Evolutionary conservation across 1,140 invertebrate genomes (phyloP), one percentile per base, ranked within the genome.

Genomic region (Subanguina moxae): DNA sequence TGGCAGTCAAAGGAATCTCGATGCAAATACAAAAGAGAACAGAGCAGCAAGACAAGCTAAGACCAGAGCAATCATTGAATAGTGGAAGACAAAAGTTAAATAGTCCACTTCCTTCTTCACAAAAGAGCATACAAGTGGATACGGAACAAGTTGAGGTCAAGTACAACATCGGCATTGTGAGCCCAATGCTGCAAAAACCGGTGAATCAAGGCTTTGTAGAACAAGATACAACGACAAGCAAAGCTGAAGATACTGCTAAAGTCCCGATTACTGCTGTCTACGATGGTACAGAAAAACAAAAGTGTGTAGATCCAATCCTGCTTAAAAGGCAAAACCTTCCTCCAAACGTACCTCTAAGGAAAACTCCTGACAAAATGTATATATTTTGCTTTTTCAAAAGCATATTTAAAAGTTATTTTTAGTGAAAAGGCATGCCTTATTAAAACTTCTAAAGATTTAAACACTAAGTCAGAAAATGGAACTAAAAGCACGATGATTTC

Each of bases 111-210:
- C 3, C 3, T 25, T 5, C 48, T 25, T 3, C n/a, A 3, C 48
- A 52, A 5, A 15, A 3, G n/a, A 52, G n/a, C 48, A 21, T 15
- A 52, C 23, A 52, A 38, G 32, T 56, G 13, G 21, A 56, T 13
- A 13, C 21, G 13, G 21, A 23, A 23, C 52, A 56, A 56, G 13
- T 23, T 3, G 21, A 23, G 28, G 13, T 13, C 52, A 28, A 28
- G 21, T 23, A 5, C 3, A 30, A 25, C 3, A 28, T 61, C 13
- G 58, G 58, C 1, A 61, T 61, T 30, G 58, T 61, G 3, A 61
- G 58, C n/a, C 58, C 58, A 3, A 61, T 61, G 58, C n/a, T 61
- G n/a, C 58, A 61, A 19, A 61, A 61, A 25, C 19, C 28, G 38
- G 38, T 28, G 28, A 13, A 56, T 3, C 52, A 3, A 56, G 21